phyloP scores from a whole-genome alignment of 2,113 vertebrate genomes.

The Rhea pennata region DNA sequence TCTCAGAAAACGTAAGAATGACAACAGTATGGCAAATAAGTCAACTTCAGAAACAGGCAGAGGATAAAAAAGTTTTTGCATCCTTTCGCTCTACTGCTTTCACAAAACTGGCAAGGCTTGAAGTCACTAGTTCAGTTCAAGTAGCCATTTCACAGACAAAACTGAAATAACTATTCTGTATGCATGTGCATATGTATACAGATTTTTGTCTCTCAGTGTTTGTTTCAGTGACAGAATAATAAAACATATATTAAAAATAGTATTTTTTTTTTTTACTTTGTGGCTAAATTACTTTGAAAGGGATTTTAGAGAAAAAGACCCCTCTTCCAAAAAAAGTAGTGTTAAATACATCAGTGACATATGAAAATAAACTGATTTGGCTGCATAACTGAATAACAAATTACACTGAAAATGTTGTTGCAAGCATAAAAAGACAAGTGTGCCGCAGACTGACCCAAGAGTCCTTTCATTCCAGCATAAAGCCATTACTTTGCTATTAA shows the following conservation, averaged over 20 bases:
- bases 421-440: neutral
- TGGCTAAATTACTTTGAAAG: neutral
- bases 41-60: neutral
- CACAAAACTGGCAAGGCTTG: neutral
- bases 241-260: neutral
- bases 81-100: neutral
- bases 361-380: neutral
- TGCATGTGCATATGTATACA: neutral
- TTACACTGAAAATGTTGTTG: slow-evolving; percentile 6
- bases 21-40: neutral
- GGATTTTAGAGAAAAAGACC: neutral
- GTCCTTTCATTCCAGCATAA: slow-evolving; percentile 11
- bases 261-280: neutral
- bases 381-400: neutral
- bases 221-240: neutral
- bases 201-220: neutral
- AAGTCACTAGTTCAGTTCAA: neutral
- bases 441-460: slow-evolving; percentile 1
- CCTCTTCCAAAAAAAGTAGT: neutral
- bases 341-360: neutral
- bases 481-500: slow-evolving; percentile 18
- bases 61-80: neutral
- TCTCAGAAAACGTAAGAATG: neutral
- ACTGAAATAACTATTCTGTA: neutral
- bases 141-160: neutral